A percentile compares a stretch with the other conserved stretches of the same genome.
These are phyloP conservation scores for Hirundichthys speculiger DNA, from an alignment of 2,113 vertebrate genomes.

Conservation along the genomic window DNA sequence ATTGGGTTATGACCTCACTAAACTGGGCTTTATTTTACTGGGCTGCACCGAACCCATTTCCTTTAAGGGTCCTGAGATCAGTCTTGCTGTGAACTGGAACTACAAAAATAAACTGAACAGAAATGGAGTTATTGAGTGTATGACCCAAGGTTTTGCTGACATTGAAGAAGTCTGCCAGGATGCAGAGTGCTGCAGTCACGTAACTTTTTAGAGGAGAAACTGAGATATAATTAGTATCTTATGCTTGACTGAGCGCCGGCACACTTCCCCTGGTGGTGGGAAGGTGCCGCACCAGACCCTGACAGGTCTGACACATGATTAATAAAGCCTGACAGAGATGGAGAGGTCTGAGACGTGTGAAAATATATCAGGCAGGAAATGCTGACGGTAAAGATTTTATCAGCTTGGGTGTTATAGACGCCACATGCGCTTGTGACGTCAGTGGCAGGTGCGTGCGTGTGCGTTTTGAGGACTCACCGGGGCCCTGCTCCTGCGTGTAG, in stretches of 20 bases:
- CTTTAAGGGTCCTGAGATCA: too few relatives aligned
- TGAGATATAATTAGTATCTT: slow-evolving; percentile 46
- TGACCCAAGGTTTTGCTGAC: slow-evolving; percentile 5
- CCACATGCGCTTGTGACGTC: too few relatives aligned
- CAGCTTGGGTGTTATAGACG: too few relatives aligned
- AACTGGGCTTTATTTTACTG: too few relatives aligned
- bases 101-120: too few relatives aligned
- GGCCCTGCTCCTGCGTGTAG: slow-evolving; percentile 93
- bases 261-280: slow-evolving; percentile 14
- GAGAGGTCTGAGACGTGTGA: slow-evolving; percentile 35
- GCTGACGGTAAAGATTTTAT: neutral
- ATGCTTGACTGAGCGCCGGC: slow-evolving; percentile 20
- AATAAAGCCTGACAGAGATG: slow-evolving; percentile 17
- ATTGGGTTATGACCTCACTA: too few relatives aligned
- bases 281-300: slow-evolving; percentile 2
- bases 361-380: slow-evolving; percentile 13
- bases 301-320: slow-evolving; percentile 13
- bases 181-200: slow-evolving; percentile 6
- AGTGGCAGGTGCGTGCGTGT: neutral
- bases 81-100: too few relatives aligned
- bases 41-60: too few relatives aligned
- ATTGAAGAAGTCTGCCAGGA: slow-evolving; percentile 25
- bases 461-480: slow-evolving; percentile 77
- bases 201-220: slow-evolving; percentile 6
- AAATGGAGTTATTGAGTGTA: too few relatives aligned